Conservation (phyloP, 2,888 invertebrate species). For the Steinernema carpocapsae region DNA sequence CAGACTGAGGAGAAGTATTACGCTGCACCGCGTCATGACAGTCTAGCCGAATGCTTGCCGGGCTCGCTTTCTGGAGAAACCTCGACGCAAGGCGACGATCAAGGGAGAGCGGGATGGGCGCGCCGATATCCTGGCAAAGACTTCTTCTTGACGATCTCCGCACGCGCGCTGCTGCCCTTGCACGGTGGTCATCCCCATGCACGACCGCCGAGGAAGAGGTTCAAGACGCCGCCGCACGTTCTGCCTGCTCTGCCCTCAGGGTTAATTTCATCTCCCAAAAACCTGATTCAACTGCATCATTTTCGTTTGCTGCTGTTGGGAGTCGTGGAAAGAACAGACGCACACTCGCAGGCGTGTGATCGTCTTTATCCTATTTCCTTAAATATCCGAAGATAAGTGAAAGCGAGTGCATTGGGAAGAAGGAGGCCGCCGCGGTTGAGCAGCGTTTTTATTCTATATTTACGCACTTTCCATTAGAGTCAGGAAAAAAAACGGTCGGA, state of each 20-base stretch:
- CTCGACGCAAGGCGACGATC: background rate
- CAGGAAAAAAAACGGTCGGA: too few species aligned
- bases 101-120: background rate
- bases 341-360: constrained; percentile 3
- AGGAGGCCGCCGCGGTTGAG: too few species aligned
- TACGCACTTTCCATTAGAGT: too few species aligned
- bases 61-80: background rate
- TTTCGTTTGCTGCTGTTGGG: too few species aligned
- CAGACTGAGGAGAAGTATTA: background rate
- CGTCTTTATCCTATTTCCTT: background rate
- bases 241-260: constrained; percentile 1
- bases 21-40: background rate
- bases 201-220: constrained; percentile 13
- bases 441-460: too few species aligned
- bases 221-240: background rate
- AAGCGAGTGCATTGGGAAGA: background rate
- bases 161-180: constrained; percentile 21
- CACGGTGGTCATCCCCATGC: constrained; percentile 6
- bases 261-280: constrained; percentile 21
- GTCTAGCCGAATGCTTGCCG: background rate
- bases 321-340: background rate
- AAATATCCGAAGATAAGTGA: background rate
- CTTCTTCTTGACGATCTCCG: background rate
- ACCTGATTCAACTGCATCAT: constrained; percentile 22
- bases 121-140: constrained; percentile 13